phyloP scores from a whole-genome alignment of 2,113 vertebrate genomes.

The Aptenodytes patagonicus region DNA sequence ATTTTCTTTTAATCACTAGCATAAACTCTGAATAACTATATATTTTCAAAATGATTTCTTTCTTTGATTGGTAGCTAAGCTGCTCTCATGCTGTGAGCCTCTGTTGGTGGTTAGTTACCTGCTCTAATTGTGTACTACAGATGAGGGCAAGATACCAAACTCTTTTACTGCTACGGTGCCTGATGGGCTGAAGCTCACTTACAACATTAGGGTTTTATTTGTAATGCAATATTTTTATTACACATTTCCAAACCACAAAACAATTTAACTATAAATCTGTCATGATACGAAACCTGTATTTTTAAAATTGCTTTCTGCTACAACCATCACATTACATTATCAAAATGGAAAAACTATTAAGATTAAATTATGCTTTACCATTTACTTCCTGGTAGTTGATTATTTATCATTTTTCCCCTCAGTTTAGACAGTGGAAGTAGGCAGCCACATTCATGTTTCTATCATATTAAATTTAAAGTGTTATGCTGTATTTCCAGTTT shows the following conservation, averaged over 20 bases:
- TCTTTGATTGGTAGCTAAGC: neutral
- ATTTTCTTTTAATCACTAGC: neutral
- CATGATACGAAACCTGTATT: conserved; percentile 8
- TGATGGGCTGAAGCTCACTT: conserved; percentile 10
- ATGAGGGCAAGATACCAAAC: neutral
- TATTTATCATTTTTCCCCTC: conserved; percentile 27
- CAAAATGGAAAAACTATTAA: conserved; percentile 56
- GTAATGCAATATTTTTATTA: conserved; percentile 42
- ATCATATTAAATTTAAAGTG: neutral
- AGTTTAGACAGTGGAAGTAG: neutral
- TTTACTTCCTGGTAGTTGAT: conserved; percentile 36
- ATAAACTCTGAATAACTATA: neutral
- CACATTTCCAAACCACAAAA: conserved; percentile 36
- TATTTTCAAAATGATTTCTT: neutral
- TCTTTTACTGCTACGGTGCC: neutral
- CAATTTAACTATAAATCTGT: conserved; percentile 26
- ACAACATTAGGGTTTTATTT: neutral
- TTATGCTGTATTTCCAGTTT: neutral
- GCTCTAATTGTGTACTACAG: neutral
- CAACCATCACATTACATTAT: conserved; percentile 15
- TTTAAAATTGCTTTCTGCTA: conserved; percentile 52
- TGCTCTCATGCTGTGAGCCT: neutral
- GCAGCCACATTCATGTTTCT: neutral
- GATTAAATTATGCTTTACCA: conserved; percentile 38
- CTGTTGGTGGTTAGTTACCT: neutral